These are phyloP conservation scores for Falco rusticolus DNA, from an alignment of 2,797 vertebrate species.

Conservation along the genomic window DNA sequence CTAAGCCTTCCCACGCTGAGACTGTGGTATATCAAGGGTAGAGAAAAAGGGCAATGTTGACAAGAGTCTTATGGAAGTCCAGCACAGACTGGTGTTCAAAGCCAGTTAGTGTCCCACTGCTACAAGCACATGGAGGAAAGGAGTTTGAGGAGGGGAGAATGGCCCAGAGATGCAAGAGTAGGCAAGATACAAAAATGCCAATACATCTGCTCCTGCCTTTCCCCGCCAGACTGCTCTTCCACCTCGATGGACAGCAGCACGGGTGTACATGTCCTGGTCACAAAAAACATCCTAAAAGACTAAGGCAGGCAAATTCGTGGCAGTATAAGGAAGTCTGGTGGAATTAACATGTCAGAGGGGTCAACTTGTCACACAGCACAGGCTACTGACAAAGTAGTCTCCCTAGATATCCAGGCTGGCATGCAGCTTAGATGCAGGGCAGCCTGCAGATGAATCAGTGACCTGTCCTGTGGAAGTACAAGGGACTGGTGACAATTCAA, in stretches of 20 bases:
- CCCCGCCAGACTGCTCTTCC: not conserved
- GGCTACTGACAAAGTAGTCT: not conserved
- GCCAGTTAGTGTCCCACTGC: not conserved
- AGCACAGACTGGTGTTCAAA: not conserved
- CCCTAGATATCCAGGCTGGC: not conserved
- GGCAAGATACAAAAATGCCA: not conserved
- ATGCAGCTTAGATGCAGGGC: not conserved
- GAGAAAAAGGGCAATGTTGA: not conserved
- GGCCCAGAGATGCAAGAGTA: not conserved
- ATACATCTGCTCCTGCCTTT: not conserved
- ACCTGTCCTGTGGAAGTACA: not conserved
- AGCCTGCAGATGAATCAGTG: not conserved
- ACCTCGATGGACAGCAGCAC: not conserved
- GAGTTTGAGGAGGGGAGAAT: not conserved
- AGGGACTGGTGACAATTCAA: not conserved
- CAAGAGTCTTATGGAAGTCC: not conserved
- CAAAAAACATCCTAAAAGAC: not conserved
- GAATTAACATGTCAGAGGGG: not conserved
- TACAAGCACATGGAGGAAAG: not conserved
- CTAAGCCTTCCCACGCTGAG: accelerated
- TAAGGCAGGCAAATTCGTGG: not conserved
- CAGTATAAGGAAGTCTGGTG: not conserved
- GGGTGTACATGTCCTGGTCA: not conserved
- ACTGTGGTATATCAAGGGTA: not conserved
- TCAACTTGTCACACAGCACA: not conserved